Evolutionary conservation across 2,797 vertebrate species (phyloP).

Genomic region (Petrocephalus schoutedeni): DNA sequence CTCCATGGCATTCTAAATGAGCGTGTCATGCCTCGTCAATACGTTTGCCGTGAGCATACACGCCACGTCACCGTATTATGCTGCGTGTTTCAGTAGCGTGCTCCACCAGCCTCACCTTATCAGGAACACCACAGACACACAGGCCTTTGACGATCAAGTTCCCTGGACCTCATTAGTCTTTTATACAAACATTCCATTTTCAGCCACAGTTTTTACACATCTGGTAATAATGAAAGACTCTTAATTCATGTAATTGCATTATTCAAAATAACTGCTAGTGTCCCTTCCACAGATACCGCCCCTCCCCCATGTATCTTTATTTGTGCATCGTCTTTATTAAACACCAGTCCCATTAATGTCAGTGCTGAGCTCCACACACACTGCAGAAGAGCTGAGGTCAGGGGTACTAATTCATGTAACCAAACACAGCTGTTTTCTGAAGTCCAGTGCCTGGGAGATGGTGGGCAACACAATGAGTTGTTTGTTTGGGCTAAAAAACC

Average conservation of each 20-base stretch:
- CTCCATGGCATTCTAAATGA: not conserved
- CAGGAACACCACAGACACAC: not conserved
- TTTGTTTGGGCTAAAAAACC: not conserved
- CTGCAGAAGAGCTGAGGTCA: not conserved
- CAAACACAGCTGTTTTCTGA: not conserved
- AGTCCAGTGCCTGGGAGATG: not conserved
- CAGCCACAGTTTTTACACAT: not conserved
- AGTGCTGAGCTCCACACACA: not conserved
- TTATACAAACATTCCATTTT: not conserved
- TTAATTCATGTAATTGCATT: slow-evolving; percentile 1
- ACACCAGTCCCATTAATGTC: not conserved
- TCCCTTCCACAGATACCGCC: not conserved
- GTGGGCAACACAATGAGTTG: not conserved
- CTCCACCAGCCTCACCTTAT: not conserved
- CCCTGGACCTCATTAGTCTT: not conserved
- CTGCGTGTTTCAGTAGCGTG: not conserved
- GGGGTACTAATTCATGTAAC: not conserved
- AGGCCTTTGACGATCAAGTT: not conserved
- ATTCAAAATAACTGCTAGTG: not conserved
- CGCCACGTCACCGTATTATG: not conserved
- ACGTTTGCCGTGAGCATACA: not conserved
- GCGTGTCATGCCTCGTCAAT: not conserved
- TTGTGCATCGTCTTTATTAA: not conserved
- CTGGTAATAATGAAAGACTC: not conserved
- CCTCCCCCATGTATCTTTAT: not conserved